A percentile compares a stretch with the other conserved stretches of the same genome.
Conservation (phyloP, 2,113 vertebrate species). For the Actinemys pallida region DNA sequence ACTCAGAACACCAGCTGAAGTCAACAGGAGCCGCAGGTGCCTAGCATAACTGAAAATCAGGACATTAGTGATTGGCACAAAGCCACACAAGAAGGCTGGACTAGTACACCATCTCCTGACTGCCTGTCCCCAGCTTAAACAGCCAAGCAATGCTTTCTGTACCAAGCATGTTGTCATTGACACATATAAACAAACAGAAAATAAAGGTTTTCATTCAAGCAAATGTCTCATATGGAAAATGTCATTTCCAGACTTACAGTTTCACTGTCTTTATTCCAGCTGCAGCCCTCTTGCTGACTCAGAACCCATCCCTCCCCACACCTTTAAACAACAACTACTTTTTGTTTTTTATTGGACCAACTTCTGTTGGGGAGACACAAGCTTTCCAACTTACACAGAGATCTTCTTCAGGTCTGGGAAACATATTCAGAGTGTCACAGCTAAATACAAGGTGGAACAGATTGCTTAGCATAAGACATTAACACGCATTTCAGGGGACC, state of each 20-base stretch:
- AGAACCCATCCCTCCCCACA: no score
- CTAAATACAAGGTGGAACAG: no score
- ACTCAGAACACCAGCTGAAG: accelerated
- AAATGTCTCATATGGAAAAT: not conserved
- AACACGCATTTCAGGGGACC: no score
- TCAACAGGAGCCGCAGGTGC: not conserved
- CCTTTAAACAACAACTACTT: not conserved
- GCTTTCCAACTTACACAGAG: no score
- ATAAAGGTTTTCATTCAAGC: not conserved
- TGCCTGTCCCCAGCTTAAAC: not conserved
- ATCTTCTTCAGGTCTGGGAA: no score
- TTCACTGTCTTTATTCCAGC: not conserved
- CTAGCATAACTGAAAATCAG: not conserved
- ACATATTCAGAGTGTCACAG: no score
- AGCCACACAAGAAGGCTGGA: accelerated
- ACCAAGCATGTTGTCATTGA: not conserved
- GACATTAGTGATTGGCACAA: not conserved
- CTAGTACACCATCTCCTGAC: not conserved
- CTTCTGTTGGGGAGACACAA: no score
- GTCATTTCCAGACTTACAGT: not conserved
- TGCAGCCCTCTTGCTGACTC: not conserved
- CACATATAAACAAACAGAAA: not conserved
- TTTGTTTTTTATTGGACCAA: no score
- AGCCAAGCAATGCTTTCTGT: not conserved
- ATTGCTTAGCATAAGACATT: no score